Evolutionary conservation across 2,113 vertebrate genomes (phyloP).

Genomic region (Gasterosteus nipponicus): DNA sequence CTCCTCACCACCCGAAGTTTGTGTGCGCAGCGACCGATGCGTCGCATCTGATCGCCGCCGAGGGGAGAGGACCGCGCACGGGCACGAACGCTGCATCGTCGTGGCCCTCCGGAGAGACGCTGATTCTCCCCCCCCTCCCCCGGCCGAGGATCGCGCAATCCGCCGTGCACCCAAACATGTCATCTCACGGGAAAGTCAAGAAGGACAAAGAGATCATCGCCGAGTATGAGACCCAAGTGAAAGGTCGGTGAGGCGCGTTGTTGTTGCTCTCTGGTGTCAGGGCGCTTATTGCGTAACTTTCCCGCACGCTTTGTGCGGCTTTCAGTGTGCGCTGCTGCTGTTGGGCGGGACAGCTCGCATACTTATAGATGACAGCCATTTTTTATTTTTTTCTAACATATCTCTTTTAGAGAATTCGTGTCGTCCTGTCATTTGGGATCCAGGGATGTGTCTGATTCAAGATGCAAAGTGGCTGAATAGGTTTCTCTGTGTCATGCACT

Average conservation of each 20-base stretch:
- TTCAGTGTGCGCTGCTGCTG: slow-evolving; percentile 26
- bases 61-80: slow-evolving; percentile 47
- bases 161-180: slow-evolving; percentile 81
- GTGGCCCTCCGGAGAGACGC: slow-evolving; percentile 23
- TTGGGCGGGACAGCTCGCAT: slow-evolving; percentile 58
- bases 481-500: slow-evolving; percentile 42
- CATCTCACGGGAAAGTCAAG: slow-evolving; percentile 93
- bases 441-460: background rate
- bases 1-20: slow-evolving; percentile 43
- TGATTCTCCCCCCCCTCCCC: slow-evolving; percentile 17
- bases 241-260: slow-evolving; percentile 83
- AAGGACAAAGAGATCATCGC: slow-evolving; percentile 98
- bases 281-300: slow-evolving; percentile 74
- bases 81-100: slow-evolving; percentile 53
- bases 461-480: slow-evolving; percentile 39
- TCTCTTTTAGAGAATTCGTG: background rate
- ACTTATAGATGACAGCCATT: slow-evolving; percentile 16
- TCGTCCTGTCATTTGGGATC: background rate
- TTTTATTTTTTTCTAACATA: background rate
- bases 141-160: slow-evolving; percentile 54
- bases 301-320: slow-evolving; percentile 51
- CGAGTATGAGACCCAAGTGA: slow-evolving; percentile 96
- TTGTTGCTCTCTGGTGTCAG: slow-evolving; percentile 41
- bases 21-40: slow-evolving; percentile 49
- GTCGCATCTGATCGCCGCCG: slow-evolving; percentile 53